Evolutionary conservation across 1,140 invertebrate genomes (phyloP), one percentile per base, ranked within the genome.

Genomic region (Diorhabda elongata): DNA sequence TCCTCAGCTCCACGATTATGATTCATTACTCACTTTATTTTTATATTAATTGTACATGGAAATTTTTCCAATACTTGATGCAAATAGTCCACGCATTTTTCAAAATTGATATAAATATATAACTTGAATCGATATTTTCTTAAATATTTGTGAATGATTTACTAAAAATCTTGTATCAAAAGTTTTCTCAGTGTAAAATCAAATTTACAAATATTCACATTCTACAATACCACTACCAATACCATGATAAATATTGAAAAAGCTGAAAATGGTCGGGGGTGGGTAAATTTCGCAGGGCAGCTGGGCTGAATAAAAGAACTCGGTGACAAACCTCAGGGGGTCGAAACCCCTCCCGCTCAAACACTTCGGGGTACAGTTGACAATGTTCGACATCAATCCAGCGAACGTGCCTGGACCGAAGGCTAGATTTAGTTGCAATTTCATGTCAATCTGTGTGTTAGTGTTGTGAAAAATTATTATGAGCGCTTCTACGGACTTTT

Each of bases 351-450:
- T 74, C 76, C 73, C 71, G 71, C 69, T 73, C 68, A 68, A 65
- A 69, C 76, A 69, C 76, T 74, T 69, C 69, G 71, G 73, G 75
- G 74, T 71, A 75, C 74, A 74, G 74, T 78, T 79, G 78, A 81
- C 79, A 80, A 76, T 81, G 77, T 80, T 75, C 69, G 75, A 75
- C 79, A 80, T 80, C 79, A 78, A 79, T 74, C 71, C 64, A n/a
- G 47, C 47, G 69, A 74, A 77, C 73, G 73, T 74, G 73, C 72
- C 73, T 71, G 70, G 71, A 69, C 74, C 76, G 73, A 66, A 63
- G 72, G 71, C 66, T 62, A 66, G 67, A 65, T 71, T 74, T 71
- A 74, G 72, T 74, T 67, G 70, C 68, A 71, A 73, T 70, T 71
- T 57, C 43, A 73, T 58, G 44, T 11, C 58, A 57, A 60, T 44